Evolutionary conservation across 2,797 vertebrate genomes (phyloP), one percentile per base, ranked within the genome.

Genomic region (Mus spretus): DNA sequence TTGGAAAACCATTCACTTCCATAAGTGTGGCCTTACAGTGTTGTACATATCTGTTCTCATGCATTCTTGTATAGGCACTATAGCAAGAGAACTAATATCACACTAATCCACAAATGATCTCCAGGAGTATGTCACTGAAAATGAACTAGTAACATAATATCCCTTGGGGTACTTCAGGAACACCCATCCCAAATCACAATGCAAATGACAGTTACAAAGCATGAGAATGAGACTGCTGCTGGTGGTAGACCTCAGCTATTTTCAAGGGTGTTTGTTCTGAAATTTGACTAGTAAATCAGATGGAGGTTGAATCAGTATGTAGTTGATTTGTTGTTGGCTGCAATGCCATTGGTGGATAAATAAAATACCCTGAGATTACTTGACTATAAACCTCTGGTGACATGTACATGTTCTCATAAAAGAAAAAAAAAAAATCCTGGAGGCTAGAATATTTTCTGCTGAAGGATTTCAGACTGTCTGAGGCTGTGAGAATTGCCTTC

Each of bases 161-260:
- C 12, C 10, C 7, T 89, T 22, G 37, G 50, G 74, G 34, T 31
- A 28, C 15, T 40, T 44, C 57, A 86, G 37, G 13, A 86, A 59
- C 79, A 93, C 93, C 31, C 65, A 87, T 47, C 7, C 5, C 28
- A 94, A 87, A 87, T 91, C 22, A 57, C 26, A 82, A 53, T 94
- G 74, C 50, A 86, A 89, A 86, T 83, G 55, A 59, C 28, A 61
- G 26, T 86, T 90, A 47, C 0, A 55, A 77, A 90, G 77, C 9
- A 19, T 47, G 61, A 80, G 65, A 87, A 61, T 22, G 67, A 92
- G 28, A 15, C n/a, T 74, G 11, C 12, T 83, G 34, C 0, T 89
- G 8, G 59, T 93, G 28, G 50, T 13, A 70, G 20, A 19, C 10
- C 26, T n/a, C 15, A 31, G 6, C 3, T 44, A 0, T 75, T 91